Base-by-base conservation (phyloP, 2,888 invertebrate species). In the Teinopalpus imperialis region DNA sequence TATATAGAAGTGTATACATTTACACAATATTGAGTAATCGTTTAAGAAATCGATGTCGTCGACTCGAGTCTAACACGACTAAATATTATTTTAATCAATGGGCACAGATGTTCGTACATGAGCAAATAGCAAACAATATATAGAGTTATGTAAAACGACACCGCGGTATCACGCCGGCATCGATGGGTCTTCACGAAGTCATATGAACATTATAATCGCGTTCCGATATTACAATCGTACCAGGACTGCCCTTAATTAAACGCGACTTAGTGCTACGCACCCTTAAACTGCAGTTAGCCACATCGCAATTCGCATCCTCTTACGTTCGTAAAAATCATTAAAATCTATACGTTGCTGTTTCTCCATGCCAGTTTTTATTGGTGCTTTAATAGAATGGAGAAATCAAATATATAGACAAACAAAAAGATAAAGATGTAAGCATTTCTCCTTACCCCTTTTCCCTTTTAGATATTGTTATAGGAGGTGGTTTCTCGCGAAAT, bases 161-260 rank as follows among this genome's bases (percentile, higher is more conserved):
- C 74, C 63, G 59, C 31, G 59, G 81, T 86, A 85, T 87, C 85
- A 83, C 74, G 66, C 64, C 69, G 47, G 63, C 79, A 78, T 51
- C 57, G 64, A 63, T 72, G 71, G 72, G 88, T 72, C 87, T 88
- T 89, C 88, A 61, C 70, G 88, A 89, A 89, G 89, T 81, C 89
- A 82, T 89, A 89, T 74, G 80, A 80, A 76, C 73, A 82, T 82
- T 80, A 89, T 89, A 89, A 89, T 89, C 89, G 85, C 88, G 85
- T 88, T 87, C 74, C 81, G 77, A 87, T 87, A 87, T 85, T 86
- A 72, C 81, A 81, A 88, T 87, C 82, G 76, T 66, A 85, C 85
- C 83, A 86, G 69, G 73, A 60, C 73, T 81, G 85, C 65, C 87
- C 87, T 76, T 87, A 88, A 88, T 88, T 87, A 81, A 81, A 76